Evolutionary conservation across 2,888 invertebrate species (phyloP).

Genomic region (Agonopterix arenella): DNA sequence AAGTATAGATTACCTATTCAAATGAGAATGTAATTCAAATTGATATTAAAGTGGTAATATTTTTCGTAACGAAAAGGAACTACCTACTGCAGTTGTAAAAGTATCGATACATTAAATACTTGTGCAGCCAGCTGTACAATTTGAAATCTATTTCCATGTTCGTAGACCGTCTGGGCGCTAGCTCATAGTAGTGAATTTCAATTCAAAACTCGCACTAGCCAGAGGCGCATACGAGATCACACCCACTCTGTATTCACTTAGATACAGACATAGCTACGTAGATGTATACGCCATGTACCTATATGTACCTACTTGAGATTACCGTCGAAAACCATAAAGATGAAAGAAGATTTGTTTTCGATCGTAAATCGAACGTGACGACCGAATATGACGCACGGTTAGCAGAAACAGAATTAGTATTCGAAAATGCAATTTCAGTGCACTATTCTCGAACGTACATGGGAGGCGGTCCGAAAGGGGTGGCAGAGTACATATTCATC

Average conservation of each 20-base stretch:
- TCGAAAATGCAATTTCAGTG: conserved; percentile 73
- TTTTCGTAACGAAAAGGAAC: too few species aligned
- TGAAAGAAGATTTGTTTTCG: conserved; percentile 9
- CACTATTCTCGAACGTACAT: conserved; percentile 54
- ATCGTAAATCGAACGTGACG: conserved; percentile 18
- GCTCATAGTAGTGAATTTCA: conserved; percentile 23
- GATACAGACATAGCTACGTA: background rate
- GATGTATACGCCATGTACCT: too few species aligned
- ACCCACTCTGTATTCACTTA: conserved; percentile 1
- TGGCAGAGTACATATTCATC: conserved; percentile 71
- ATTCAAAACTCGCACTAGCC: conserved; percentile 9
- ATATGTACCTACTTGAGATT: background rate
- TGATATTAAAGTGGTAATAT: too few species aligned
- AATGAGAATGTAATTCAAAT: too few species aligned
- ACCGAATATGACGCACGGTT: conserved; percentile 16
- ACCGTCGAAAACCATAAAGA: background rate
- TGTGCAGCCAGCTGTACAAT: background rate
- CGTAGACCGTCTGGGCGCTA: conserved; percentile 11
- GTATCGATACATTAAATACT: background rate
- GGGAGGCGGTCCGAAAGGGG: conserved; percentile 60
- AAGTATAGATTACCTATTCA: too few species aligned
- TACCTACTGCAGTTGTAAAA: background rate
- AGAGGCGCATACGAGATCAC: conserved; percentile 9
- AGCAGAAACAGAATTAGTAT: conserved; percentile 64
- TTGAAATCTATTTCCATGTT: conserved; percentile 6